phyloP scores from a whole-genome alignment of 1,140 invertebrate species.

The Goniozus legneri region DNA sequence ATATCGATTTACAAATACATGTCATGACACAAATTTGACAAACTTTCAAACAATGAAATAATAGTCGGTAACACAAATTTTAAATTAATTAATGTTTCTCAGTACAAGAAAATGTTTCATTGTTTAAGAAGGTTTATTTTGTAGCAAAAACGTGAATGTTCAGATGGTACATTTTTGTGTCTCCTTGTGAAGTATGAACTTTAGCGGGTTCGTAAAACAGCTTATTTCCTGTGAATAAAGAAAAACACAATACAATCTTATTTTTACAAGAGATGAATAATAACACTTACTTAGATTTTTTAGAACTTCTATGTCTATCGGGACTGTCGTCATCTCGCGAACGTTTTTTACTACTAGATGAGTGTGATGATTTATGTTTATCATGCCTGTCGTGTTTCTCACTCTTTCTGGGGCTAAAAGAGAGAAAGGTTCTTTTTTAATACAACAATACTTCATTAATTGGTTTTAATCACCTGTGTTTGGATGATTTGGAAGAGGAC shows the following conservation, averaged over 20 bases:
- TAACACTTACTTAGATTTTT: conserved; percentile 62
- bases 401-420: conserved; percentile 48
- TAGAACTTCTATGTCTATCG: conserved; percentile 63
- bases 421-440: conserved; percentile 7
- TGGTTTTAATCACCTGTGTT: conserved; percentile 50
- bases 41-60: conserved; percentile 9
- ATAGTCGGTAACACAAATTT: conserved; percentile 1
- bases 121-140: conserved; percentile 19
- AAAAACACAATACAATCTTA: background rate
- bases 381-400: conserved; percentile 49
- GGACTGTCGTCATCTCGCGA: conserved; percentile 66
- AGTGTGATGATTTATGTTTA: conserved; percentile 45
- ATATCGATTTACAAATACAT: background rate
- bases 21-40: background rate
- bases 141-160: conserved; percentile 15
- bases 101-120: conserved; percentile 35
- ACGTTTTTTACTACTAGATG: conserved; percentile 62
- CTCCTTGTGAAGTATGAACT: background rate
- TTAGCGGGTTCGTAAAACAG: background rate
- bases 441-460: conserved; percentile 16
- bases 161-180: conserved; percentile 6
- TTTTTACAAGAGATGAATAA: no score
- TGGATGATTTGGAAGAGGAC: conserved; percentile 56
- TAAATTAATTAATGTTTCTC: conserved; percentile 21
- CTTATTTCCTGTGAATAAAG: background rate